These are phyloP conservation scores for Calliphora vicina DNA, from an alignment of 1,140 invertebrate genomes.

Conservation along the genomic window DNA sequence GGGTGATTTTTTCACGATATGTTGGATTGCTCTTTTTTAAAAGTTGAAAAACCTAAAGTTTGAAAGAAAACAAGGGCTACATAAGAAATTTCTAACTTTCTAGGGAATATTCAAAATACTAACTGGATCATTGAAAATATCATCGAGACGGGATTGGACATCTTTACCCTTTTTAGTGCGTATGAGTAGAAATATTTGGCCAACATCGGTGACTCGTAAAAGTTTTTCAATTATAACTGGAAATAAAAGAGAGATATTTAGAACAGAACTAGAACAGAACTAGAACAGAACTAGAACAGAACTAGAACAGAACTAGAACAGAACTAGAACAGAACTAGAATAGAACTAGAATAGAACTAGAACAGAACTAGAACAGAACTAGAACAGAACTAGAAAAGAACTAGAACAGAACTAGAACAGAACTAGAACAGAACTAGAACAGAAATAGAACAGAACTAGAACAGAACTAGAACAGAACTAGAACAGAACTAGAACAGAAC, in stretches of 20 bases:
- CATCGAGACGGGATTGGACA: conserved; percentile 69
- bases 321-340: no score
- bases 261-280: conserved; percentile 17
- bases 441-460: no score
- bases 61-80: no score
- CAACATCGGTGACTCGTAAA: conserved; percentile 78
- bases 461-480: no score
- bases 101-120: conserved; percentile 52
- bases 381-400: no score
- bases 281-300: no score
- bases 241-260: conserved; percentile 38
- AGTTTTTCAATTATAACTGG: conserved; percentile 81
- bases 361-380: no score
- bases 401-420: no score
- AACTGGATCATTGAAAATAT: conserved; percentile 73
- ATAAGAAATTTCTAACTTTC: background rate
- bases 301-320: no score
- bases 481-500: no score
- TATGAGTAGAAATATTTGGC: conserved; percentile 79
- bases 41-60: conserved; percentile 66
- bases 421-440: no score
- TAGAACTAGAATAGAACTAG: no score
- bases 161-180: conserved; percentile 81
- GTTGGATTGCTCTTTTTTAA: conserved; percentile 68
- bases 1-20: conserved; percentile 69